phyloP scores from a whole-genome alignment of 1,140 invertebrate species.

The Dinothrombium tinctorium region DNA sequence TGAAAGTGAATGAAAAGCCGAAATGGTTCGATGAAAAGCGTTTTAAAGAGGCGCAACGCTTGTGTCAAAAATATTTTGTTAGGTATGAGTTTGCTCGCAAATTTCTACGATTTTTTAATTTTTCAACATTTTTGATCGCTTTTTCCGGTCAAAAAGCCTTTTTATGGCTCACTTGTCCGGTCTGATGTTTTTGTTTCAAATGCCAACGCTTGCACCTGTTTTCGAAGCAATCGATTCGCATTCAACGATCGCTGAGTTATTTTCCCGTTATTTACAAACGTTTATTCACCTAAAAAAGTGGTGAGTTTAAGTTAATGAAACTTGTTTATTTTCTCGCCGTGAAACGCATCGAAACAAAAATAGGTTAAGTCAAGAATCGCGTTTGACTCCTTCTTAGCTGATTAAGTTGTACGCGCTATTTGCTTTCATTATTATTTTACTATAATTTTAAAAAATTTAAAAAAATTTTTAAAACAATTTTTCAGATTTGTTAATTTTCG shows the following conservation, averaged over 20 bases:
- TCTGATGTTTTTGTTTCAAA: constrained; percentile 7
- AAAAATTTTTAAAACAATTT: background rate
- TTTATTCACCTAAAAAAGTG: constrained; percentile 43
- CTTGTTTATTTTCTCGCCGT: background rate
- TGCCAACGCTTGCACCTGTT: constrained; percentile 5
- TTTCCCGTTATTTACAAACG: constrained; percentile 46
- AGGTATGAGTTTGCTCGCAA: background rate
- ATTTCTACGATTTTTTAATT: background rate
- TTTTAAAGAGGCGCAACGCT: background rate
- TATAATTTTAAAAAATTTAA: background rate
- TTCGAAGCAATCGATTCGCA: constrained; percentile 2
- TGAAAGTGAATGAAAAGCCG: background rate
- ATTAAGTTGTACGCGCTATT: no score
- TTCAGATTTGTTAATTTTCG: constrained; percentile 4
- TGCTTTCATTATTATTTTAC: no score
- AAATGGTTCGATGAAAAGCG: background rate
- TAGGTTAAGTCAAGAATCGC: no score
- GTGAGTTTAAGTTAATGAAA: constrained; percentile 17
- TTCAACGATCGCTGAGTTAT: constrained; percentile 27
- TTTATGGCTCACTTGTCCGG: constrained; percentile 1
- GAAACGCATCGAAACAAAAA: no score
- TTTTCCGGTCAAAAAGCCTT: background rate
- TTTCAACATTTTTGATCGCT: background rate
- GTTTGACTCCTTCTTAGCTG: no score
- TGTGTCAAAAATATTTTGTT: background rate